Evolutionary conservation across 2,113 vertebrate species (phyloP), one percentile per base, ranked within the genome.

Genomic region (Odocoileus hemionus): DNA sequence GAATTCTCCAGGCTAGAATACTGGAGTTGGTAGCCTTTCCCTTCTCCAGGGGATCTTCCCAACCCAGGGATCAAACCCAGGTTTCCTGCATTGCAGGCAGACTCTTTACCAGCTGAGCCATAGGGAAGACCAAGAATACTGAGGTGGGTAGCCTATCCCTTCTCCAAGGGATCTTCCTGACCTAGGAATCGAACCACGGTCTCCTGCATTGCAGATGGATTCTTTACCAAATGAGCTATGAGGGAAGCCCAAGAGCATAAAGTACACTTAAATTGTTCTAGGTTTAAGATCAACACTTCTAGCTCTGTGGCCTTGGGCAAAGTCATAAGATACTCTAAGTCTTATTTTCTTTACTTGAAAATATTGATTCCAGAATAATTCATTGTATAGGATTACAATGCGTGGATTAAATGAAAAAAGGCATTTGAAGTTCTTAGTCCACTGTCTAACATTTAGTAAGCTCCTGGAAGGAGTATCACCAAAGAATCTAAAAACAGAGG

Each of bases 321-420:
- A 91, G 28, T 47, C 58, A 64, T 87, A 50, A 86, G 15, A 4
- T 9, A 87, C 30, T 64, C 3, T 43, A 76, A 90, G 43, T 2
- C 25, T 78, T 79, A n/a, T 21, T 76, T 86, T 90, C 28, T 95
- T 90, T 16, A 93, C 45, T 30, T 84, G 55, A 12, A 70, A 89
- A 74, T 57, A 85, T 55, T 26, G 43, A 33, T 92, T 78, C 78
- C 54, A 58, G 3, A 19, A 52, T 16, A 92, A 45, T 79, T 89
- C 26, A 78, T 30, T n/a, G 14, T 21, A 33, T 45, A 36, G 14
- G 52, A 79, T 33, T 84, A 2, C 28, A 58, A 10, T 21, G 6
- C 80, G 43, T 80, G 26, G 9, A 36, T 70, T 58, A 85, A 86
- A 82, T 33, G 25, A 61, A 8, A 85, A 93, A 95, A 92, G 19